Base-by-base conservation (phyloP, 2,113 vertebrate genomes). In the Pseudopodoces humilis region DNA sequence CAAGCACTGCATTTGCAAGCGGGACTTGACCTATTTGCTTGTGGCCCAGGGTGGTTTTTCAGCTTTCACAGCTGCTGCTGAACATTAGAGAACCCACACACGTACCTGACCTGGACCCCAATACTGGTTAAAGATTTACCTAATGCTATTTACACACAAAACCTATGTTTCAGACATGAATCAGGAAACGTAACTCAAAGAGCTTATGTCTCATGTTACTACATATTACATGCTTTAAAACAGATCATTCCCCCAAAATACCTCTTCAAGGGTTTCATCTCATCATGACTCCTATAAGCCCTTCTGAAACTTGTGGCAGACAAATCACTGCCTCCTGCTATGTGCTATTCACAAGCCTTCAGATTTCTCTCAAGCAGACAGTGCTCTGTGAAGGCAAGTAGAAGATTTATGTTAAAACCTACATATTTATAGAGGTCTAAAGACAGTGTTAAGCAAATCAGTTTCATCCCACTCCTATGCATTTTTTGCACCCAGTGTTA, bases 31-130 rank as follows among this genome's bases (percentile, higher is more conserved):
- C 53, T 50, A 30, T 18, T 33, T 23, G 30, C 21, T 17, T 35
- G 23, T 46, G n/a, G 55, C 55, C 33, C 18, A 44, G 50, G 31
- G 10, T 1, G 0, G 9, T 14, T 52, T 86, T 56, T 8, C 21
- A 41, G 68, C 55, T 83, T 44, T 39, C 64, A 19, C 16, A 64
- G 76, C 30, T n/a, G 75, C 67, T 72, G 58, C 71, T 60, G 21
- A 50, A 33, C 31, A 12, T 33, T 0, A 13, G 24, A 55, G 1
- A 11, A 37, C 37, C 19, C n/a, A 33, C 10, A 10, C 33, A 27
- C 0, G 0, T 13, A 37, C 30, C 19, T 30, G 49, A 72, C 28
- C 11, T 8, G 25, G 28, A 31, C 1, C 1, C 21, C 81, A 46
- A 19, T 0, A 25, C 17, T 35, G 12, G 14, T 49, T 88, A 37